phyloP scores from a whole-genome alignment of 2,797 vertebrate species.

The Lagorchestes hirsutus region DNA sequence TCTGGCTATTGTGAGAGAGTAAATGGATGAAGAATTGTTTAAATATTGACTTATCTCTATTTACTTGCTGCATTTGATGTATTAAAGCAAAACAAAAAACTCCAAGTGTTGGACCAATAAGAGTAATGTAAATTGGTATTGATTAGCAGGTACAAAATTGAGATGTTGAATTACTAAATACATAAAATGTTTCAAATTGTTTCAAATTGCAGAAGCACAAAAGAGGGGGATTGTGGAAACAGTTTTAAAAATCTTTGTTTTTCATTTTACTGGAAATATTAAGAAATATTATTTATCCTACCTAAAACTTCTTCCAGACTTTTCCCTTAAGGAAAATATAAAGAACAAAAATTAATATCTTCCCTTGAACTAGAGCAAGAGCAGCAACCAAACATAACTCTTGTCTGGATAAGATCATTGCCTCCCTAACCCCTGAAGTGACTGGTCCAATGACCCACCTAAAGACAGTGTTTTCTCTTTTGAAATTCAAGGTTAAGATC shows the following conservation, averaged over 20 bases:
- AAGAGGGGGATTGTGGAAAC: not conserved
- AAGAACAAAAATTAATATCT: not conserved
- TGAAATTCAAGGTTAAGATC: not conserved
- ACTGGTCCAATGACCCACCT: not conserved
- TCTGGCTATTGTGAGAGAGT: not conserved
- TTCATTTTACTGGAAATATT: not conserved
- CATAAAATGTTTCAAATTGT: not conserved
- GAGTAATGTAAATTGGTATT: not conserved
- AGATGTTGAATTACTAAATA: not conserved
- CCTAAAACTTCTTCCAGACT: not conserved
- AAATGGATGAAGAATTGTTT: not conserved
- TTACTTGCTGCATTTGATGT: not conserved
- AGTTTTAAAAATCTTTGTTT: not conserved
- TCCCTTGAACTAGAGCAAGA: not conserved
- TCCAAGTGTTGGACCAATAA: not conserved
- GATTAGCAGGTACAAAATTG: not conserved
- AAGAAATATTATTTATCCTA: not conserved
- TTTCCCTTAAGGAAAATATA: not conserved
- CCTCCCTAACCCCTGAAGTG: not conserved
- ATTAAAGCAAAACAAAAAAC: not conserved
- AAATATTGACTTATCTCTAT: not conserved
- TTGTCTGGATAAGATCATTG: not conserved
- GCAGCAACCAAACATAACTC: not conserved
- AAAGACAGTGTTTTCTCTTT: not conserved
- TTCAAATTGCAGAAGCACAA: not conserved